Evolutionary conservation across 1,140 invertebrate genomes (phyloP), one percentile per base, ranked within the genome.

Genomic region (Dreissena rostriformis): DNA sequence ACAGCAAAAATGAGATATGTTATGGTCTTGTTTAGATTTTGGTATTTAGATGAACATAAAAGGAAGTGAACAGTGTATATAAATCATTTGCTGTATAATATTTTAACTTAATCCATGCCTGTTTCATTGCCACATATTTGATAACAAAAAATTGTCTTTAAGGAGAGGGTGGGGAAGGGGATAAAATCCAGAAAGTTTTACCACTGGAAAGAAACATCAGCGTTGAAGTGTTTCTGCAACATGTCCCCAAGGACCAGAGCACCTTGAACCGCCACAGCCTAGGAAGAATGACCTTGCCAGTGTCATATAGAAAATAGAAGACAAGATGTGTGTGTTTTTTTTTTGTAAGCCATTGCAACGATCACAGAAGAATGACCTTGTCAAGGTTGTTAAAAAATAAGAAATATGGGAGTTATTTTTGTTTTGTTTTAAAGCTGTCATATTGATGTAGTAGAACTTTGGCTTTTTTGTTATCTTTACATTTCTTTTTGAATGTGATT

Each of bases 131-230:
- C 39, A 39, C 39, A 8, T 8, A 39, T 5, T 39, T 39, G 39
- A 5, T 8, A 39, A 39, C 39, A 2, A 39, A 39, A 2, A 39
- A 5, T 39, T 39, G 39, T 51, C 0, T 82, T n/a, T 11, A 26
- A 82, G 80, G 80, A 51, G 66, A 73, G 24, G 82, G 82, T 29
- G 75, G 74, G 14, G 82, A 77, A 70, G 82, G 72, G 63, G 82
- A 84, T 49, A 84, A 78, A 65, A 65, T 84, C n/a, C 82, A 84
- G 82, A 84, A 84, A 55, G 74, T 77, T 24, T 65, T 84, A 53
- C 73, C 82, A 11, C 66, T 84, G 14, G 82, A 84, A 24, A 84
- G 77, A 73, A 84, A 78, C 39, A 11, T 84, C 10, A 73, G 77
- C n/a, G 68, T 84, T 11, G 82, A 84, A 70, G 12, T 84, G n/a